Percentiles rank a stretch among this genome's conserved stretches.
Evolutionary conservation across 1,140 invertebrate species (phyloP).

Genomic region (Scaptomyza graminum): DNA sequence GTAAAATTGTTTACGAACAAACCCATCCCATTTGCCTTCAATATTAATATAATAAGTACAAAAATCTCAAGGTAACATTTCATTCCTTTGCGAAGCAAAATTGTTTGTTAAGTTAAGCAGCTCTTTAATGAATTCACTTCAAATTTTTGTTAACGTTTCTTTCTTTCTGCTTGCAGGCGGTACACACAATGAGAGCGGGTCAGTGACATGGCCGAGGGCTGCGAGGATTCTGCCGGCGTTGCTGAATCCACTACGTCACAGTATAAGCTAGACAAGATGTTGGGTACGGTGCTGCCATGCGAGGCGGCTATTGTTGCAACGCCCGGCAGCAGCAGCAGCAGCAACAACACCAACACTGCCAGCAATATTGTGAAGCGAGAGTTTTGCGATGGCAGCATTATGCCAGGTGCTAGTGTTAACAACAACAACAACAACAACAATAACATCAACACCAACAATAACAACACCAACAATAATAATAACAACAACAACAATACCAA

Average conservation of each 20-base stretch:
- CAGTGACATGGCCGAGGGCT: constrained; percentile 83
- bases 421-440: constrained; percentile 61
- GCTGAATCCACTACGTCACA: constrained; percentile 75
- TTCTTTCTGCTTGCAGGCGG: constrained; percentile 33
- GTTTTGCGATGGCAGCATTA: constrained; percentile 73
- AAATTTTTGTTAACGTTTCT: neutral
- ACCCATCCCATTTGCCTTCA: too few relatives aligned
- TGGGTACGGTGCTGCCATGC: constrained; percentile 81
- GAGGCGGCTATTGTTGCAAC: constrained; percentile 76
- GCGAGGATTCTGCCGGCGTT: constrained; percentile 78
- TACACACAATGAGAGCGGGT: constrained; percentile 56
- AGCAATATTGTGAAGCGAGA: constrained; percentile 79
- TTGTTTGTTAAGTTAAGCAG: constrained; percentile 2
- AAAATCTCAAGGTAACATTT: too few relatives aligned
- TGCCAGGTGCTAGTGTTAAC: constrained; percentile 65
- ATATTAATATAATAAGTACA: too few relatives aligned
- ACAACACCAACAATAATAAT: constrained; percentile 28
- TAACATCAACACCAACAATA: constrained; percentile 41
- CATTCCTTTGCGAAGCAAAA: neutral
- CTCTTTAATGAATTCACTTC: neutral
- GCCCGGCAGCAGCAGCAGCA: constrained; percentile 55
- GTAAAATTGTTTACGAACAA: too few relatives aligned
- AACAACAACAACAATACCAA: constrained; percentile 70
- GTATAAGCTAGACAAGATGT: constrained; percentile 76
- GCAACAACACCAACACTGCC: constrained; percentile 26